Evolutionary conservation across 1,140 invertebrate species (phyloP), one percentile per base, ranked within the genome.

Genomic region (Babylonia areolata): DNA sequence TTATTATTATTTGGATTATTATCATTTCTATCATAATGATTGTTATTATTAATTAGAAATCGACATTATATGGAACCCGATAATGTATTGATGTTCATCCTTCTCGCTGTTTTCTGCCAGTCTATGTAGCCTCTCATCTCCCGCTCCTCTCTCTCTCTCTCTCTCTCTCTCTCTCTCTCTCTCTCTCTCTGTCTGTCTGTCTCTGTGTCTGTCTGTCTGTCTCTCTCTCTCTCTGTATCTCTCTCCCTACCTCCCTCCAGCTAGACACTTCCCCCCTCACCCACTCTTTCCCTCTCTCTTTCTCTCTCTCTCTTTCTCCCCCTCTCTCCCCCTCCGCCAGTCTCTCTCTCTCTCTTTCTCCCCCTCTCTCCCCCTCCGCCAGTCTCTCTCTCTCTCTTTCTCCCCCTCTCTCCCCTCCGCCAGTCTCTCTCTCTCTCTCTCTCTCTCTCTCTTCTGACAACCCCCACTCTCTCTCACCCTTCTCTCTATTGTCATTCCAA

Each of bases 371-470:
- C 0, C n/a, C 28, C 71, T 75, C 35, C 28, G 6, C n/a, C n/a
- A n/a, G n/a, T 78, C 40, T 3, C 35, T 42, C 75, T 78, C 40
- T 5, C 75, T 78, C 35, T 5, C 40, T 78, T 31, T 5, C 75
- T 39, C 40, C 33, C 9, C 33, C 75, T 78, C 35, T 78, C 40
- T 78, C 75, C 33, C 75, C 71, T 75, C 35, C 28, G 6, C n/a
- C n/a, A n/a, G n/a, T 78, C 40, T 78, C 75, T 5, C 75, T 39
- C 40, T 78, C 9, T 78, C 75, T 78, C 35, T 78, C 40, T 78
- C 75, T 78, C 75, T n/a, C n/a, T n/a, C n/a, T n/a, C n/a, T n/a
- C n/a, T n/a, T n/a, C n/a, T n/a, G n/a, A n/a, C n/a, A n/a, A n/a
- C n/a, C n/a, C n/a, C n/a, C n/a, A n/a, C n/a, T n/a, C n/a, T n/a